Evolutionary conservation across 2,113 vertebrate species (phyloP).

Genomic region (Thunnus maccoyii): DNA sequence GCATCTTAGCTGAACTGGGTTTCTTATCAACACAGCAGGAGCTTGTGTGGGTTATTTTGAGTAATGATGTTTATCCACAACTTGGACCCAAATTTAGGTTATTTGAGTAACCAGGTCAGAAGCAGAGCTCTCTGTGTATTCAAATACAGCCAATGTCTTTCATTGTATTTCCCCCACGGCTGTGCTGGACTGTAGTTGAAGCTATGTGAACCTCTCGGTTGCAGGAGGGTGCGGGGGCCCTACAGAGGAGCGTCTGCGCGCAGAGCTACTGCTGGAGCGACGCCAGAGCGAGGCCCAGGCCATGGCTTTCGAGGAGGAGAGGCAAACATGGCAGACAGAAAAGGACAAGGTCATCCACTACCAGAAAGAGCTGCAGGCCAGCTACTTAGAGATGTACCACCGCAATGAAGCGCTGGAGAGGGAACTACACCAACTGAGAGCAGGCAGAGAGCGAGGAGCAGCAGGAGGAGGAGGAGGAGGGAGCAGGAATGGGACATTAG

Average conservation of each 20-base stretch:
- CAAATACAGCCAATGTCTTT: slow-evolving; percentile 46
- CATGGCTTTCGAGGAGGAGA: slow-evolving; percentile 92
- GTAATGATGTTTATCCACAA: slow-evolving; percentile 8
- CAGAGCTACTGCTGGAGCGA: slow-evolving; percentile 93
- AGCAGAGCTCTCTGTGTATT: slow-evolving; percentile 17
- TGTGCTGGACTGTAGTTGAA: slow-evolving; percentile 46
- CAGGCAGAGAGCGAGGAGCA: slow-evolving; percentile 76
- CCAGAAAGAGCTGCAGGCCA: slow-evolving; percentile 92
- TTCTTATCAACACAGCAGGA: slow-evolving; percentile 27
- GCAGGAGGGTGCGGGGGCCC: slow-evolving; percentile 71
- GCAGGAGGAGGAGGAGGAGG: slow-evolving; percentile 70
- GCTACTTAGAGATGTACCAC: slow-evolving; percentile 97
- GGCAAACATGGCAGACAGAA: slow-evolving; percentile 94
- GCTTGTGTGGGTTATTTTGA: slow-evolving; percentile 26
- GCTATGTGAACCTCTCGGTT: slow-evolving; percentile 46
- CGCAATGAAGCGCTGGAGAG: slow-evolving; percentile 91
- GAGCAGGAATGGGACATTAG: slow-evolving; percentile 86
- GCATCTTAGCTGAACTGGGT: neutral
- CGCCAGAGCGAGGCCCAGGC: slow-evolving; percentile 94
- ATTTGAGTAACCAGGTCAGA: slow-evolving; percentile 57
- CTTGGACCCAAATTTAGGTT: slow-evolving; percentile 48
- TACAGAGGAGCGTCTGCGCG: slow-evolving; percentile 90
- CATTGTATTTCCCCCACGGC: slow-evolving; percentile 37
- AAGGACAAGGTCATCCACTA: slow-evolving; percentile 91
- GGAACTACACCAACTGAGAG: slow-evolving; percentile 86